Percentiles rank a stretch among this genome's conserved stretches.
Conservation (phyloP, 2,888 invertebrate species). For the Tetanocera ferruginea region DNA sequence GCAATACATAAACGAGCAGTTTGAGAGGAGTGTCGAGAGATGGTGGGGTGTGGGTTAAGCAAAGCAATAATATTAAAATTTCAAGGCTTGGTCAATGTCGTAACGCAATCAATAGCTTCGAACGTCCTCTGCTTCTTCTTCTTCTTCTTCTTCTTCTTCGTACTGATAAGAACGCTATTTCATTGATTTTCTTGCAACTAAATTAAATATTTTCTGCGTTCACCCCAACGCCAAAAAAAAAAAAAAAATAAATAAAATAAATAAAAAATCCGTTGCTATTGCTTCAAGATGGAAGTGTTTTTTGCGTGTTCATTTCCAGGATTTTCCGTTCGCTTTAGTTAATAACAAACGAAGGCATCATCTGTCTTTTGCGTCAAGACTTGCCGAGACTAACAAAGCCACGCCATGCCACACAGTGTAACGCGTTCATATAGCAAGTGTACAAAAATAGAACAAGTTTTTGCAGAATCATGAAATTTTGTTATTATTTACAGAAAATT, state of each 20-base stretch:
- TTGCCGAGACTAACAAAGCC: slow-evolving; percentile 12
- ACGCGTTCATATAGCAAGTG: too few species aligned
- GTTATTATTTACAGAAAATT: too few species aligned
- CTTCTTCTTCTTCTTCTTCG: not conserved
- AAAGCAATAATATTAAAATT: not conserved
- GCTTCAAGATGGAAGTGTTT: not conserved
- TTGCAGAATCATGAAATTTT: too few species aligned
- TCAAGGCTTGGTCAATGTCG: slow-evolving; percentile 7
- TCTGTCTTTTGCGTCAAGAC: slow-evolving; percentile 28
- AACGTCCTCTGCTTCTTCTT: not conserved
- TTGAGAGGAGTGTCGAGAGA: not conserved
- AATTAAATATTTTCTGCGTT: slow-evolving; percentile 15
- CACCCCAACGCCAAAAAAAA: too few species aligned
- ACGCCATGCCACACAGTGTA: slow-evolving; percentile 7
- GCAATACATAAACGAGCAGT: not conserved
- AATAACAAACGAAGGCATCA: slow-evolving; percentile 44
- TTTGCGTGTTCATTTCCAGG: slow-evolving; percentile 29
- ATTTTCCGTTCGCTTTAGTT: slow-evolving; percentile 35
- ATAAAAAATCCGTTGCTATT: not conserved
- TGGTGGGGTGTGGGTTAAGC: not conserved
- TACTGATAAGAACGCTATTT: not conserved
- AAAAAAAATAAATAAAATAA: not conserved
- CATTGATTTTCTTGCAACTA: not conserved
- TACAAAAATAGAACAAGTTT: too few species aligned
- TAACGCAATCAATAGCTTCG: slow-evolving; percentile 21